Evolutionary conservation across 2,888 invertebrate species (phyloP).

Genomic region (Latrodectus hesperus): DNA sequence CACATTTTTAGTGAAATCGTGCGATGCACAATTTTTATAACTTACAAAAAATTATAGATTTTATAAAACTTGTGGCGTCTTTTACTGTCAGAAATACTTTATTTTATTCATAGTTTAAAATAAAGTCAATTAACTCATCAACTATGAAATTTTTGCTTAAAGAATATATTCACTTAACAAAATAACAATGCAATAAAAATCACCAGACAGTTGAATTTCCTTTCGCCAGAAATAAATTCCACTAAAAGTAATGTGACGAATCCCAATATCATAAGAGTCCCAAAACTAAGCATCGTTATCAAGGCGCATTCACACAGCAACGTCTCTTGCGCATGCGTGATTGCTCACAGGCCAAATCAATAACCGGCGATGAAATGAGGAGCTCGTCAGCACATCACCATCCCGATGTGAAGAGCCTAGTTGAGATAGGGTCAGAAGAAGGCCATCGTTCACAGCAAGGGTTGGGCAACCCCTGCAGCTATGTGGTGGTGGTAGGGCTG

Average conservation of each 20-base stretch:
- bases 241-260: no score
- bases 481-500: conserved; percentile 51
- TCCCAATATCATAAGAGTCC: no score
- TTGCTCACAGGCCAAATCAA: background rate
- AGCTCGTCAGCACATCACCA: background rate
- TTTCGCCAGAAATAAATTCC: no score
- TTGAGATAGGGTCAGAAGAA: conserved; percentile 1
- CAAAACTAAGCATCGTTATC: background rate
- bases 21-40: no score
- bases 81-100: no score
- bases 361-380: background rate
- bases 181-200: no score
- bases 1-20: background rate
- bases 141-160: no score
- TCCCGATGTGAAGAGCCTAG: background rate
- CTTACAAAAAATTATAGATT: no score
- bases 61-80: no score
- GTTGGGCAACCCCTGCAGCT: conserved; percentile 32
- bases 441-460: conserved; percentile 10
- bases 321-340: background rate
- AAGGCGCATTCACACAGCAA: background rate
- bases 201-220: background rate
- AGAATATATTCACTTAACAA: no score
- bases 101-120: no score
- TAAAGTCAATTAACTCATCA: no score